These are phyloP conservation scores for Corythornis cristatus DNA, from an alignment of 2,113 vertebrate species.

Conservation along the genomic window DNA sequence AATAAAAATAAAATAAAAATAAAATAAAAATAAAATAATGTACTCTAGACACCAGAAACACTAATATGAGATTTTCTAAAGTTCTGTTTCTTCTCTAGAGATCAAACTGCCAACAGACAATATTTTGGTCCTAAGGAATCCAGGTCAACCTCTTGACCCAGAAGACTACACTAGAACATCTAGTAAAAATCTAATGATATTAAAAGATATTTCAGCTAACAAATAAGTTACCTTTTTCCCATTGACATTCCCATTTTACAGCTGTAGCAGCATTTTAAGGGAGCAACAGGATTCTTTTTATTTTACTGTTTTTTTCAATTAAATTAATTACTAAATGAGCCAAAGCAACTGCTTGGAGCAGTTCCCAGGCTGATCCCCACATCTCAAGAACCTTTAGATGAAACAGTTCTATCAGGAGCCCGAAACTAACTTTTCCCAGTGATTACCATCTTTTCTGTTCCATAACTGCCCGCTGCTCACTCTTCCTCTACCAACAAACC, in stretches of 20 bases:
- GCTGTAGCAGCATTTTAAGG: constrained; percentile 43
- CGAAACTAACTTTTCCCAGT: neutral
- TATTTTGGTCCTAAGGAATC: constrained; percentile 58
- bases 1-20: too few species aligned
- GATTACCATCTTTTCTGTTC: neutral
- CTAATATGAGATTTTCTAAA: constrained; percentile 54
- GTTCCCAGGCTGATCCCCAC: neutral
- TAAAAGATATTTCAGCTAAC: neutral
- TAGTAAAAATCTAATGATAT: neutral
- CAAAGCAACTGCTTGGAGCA: constrained; percentile 19
- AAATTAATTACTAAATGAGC: constrained; percentile 51
- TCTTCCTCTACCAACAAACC: neutral
- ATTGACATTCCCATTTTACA: constrained; percentile 55
- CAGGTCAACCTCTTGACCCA: constrained; percentile 66
- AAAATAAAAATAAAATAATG: too few species aligned
- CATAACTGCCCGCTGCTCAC: neutral
- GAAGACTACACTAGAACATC: constrained; percentile 31
- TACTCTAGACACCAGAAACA: constrained; percentile 46
- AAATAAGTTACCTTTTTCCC: constrained; percentile 14
- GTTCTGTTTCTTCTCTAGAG: constrained; percentile 55
- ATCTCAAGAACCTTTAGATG: neutral
- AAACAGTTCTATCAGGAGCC: neutral
- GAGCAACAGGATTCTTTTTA: constrained; percentile 10
- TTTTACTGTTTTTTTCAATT: constrained; percentile 38
- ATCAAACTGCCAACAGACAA: constrained; percentile 58